Conservation (phyloP, 2,797 vertebrate genomes). For the Tangara arthus region DNA sequence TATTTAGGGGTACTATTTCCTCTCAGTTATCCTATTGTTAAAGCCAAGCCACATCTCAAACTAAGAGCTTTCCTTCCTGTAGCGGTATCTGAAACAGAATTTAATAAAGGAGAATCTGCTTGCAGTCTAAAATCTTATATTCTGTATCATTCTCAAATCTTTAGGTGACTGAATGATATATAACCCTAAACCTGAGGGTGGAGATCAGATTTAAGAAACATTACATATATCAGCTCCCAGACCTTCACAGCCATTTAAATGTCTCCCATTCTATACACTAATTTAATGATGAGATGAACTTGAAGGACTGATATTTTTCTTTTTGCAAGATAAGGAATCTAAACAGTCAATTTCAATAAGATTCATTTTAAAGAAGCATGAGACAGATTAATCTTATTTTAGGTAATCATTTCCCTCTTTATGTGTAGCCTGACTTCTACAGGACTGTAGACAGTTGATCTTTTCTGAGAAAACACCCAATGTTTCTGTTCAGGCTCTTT, state of each 20-base stretch:
- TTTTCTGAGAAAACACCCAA: background rate
- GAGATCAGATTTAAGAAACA: background rate
- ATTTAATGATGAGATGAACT: background rate
- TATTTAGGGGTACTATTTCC: background rate
- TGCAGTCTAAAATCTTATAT: background rate
- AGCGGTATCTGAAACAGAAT: background rate
- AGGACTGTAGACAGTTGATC: rapidly evolving
- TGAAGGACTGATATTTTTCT: background rate
- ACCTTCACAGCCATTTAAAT: background rate
- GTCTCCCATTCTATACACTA: background rate
- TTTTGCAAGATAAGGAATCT: background rate
- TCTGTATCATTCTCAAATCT: background rate
- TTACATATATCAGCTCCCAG: background rate
- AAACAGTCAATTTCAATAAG: background rate
- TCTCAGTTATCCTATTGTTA: background rate
- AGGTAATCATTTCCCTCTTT: background rate
- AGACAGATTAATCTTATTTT: background rate
- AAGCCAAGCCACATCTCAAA: background rate
- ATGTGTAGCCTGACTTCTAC: background rate
- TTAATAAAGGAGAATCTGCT: background rate
- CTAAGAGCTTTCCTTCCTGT: background rate
- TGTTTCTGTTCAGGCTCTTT: background rate
- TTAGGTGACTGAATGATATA: background rate
- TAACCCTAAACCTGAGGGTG: background rate
- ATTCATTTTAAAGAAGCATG: background rate